Evolutionary conservation across 2,888 invertebrate genomes (phyloP).

Genomic region (Gibbula magus): DNA sequence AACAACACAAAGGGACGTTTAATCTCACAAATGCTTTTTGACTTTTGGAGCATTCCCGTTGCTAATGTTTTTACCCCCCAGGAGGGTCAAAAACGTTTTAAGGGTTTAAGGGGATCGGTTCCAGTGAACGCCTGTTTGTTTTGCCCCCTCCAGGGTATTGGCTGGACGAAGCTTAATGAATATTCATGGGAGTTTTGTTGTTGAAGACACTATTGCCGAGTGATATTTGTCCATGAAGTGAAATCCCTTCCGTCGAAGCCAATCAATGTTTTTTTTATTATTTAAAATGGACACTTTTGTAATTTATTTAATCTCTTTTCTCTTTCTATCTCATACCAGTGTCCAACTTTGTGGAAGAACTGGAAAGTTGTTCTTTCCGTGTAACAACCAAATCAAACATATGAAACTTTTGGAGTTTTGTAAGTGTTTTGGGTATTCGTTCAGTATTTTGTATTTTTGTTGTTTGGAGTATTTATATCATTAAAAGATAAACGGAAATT

Average conservation of each 20-base stretch:
- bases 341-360: not conserved
- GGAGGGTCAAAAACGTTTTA: conserved; percentile 11
- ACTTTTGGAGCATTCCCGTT: not conserved
- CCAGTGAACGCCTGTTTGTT: conserved; percentile 8
- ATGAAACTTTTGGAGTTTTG: too few relatives aligned
- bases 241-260: not conserved
- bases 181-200: not conserved
- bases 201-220: not conserved
- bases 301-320: not conserved
- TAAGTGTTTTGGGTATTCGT: too few relatives aligned
- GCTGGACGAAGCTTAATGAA: not conserved
- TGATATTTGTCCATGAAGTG: not conserved
- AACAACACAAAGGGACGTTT: not conserved
- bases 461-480: too few relatives aligned
- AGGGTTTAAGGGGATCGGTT: conserved; percentile 3
- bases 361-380: too few relatives aligned
- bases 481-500: too few relatives aligned
- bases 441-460: too few relatives aligned
- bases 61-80: conserved; percentile 6
- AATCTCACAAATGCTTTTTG: conserved; percentile 7
- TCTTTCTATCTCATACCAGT: not conserved
- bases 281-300: not conserved
- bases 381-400: too few relatives aligned
- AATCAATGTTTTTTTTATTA: not conserved
- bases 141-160: not conserved